Evolutionary conservation across 64 coral and sea anemone species (phyloP), one percentile per base, ranked within the genome.

Genomic region (Pocillopora damicornis): DNA sequence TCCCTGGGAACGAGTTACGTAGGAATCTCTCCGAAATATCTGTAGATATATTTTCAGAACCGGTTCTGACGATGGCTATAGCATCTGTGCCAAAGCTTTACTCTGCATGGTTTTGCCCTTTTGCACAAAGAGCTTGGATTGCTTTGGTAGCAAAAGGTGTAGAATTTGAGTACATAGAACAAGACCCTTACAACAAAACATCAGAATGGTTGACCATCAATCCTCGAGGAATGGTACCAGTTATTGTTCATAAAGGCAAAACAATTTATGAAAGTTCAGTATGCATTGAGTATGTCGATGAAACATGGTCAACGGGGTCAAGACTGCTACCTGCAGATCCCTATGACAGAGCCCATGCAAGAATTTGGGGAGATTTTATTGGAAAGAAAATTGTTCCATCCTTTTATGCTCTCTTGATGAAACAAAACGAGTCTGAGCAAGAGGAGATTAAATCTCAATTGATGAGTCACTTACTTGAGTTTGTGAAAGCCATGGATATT

Each of bases 21-120:
- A 4, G 2, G 42, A 51, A 51, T 2, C 42, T 51, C 42, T 51
- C 7, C 42, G 42, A 51, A 2, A 35, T n/a, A 35, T 35, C 6
- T 25, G 37, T 81, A 15, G 2, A 22, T 58, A 37, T 62, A 13
- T 13, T 85, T 73, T 85, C 64, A 85, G 63, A 65, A 58, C 42
- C 42, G 71, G 35, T 77, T 77, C 38, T 11, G 42, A 37, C 14
- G 61, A 37, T 60, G n/a, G 90, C 87, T 88, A 17, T 30, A 26
- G 22, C 58, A 11, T 67, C 76, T 11, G 65, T 65, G 23, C 68
- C 88, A 75, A 94, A 90, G 35, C 79, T 94, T 38, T 94, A 94
- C 82, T 76, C 25, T 87, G 88, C 92, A 23, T 94, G 92, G 92
- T 94, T 94, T 90, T 94, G 92, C 18, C 92, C 92, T 15, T 94